phyloP scores from a whole-genome alignment of 2,888 invertebrate species.

The Caradrina clavipalpis region DNA sequence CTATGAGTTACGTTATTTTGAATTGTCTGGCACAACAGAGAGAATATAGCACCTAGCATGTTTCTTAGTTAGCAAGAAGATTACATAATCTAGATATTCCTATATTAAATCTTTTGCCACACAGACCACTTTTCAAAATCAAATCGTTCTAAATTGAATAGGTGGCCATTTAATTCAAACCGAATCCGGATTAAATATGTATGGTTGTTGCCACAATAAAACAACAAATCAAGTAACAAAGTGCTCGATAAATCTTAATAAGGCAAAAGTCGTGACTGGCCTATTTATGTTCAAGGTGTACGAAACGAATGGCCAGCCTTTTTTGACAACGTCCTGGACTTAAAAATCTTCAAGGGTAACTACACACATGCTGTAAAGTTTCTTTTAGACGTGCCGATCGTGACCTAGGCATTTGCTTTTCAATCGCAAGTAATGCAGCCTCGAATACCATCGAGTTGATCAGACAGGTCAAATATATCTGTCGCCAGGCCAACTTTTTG shows the following conservation, averaged over 20 bases:
- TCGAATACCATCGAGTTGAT: constrained; percentile 73
- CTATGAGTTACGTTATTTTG: background rate
- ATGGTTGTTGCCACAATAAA: constrained; percentile 65
- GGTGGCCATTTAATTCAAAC: constrained; percentile 43
- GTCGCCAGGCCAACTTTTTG: constrained; percentile 53
- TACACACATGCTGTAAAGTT: constrained; percentile 65
- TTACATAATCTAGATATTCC: constrained; percentile 33
- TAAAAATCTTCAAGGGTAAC: constrained; percentile 78
- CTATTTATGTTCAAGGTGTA: constrained; percentile 81
- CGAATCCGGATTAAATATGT: constrained; percentile 55
- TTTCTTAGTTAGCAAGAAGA: constrained; percentile 11
- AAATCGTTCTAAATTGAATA: constrained; percentile 57
- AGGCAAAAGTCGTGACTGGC: constrained; percentile 81
- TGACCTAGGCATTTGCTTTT: constrained; percentile 84
- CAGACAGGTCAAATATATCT: constrained; percentile 53
- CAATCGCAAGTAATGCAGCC: constrained; percentile 63
- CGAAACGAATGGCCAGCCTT: constrained; percentile 70
- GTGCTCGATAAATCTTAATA: constrained; percentile 77
- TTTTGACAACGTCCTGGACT: constrained; percentile 82
- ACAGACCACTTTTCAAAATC: constrained; percentile 46
- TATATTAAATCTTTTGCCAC: constrained; percentile 38
- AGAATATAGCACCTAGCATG: background rate
- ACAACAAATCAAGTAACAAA: constrained; percentile 72
- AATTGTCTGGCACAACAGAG: background rate
- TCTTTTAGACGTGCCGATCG: constrained; percentile 74